These are phyloP conservation scores for Cryptus armator DNA, from an alignment of 2,888 invertebrate genomes.

Conservation along the genomic window DNA sequence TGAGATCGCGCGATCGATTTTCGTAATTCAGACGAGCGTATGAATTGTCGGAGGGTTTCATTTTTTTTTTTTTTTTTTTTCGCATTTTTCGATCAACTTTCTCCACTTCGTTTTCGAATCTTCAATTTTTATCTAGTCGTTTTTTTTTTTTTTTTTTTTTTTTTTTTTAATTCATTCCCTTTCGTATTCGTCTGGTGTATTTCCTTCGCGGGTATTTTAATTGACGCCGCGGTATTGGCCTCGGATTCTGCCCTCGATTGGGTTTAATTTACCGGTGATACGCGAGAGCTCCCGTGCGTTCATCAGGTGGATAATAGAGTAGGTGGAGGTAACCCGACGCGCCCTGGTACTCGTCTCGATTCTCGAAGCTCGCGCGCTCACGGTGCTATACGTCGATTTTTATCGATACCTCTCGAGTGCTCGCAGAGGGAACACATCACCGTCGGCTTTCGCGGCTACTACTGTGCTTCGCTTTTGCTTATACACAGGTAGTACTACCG, in stretches of 20 bases:
- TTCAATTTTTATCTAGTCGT: slow-evolving; percentile 4
- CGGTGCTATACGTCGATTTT: slow-evolving; percentile 66
- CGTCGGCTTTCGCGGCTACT: slow-evolving; percentile 41
- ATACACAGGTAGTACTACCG: slow-evolving; percentile 6
- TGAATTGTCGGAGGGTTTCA: slow-evolving; percentile 6
- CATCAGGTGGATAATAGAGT: slow-evolving; percentile 70
- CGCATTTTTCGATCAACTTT: slow-evolving; percentile 55
- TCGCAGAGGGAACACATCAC: slow-evolving; percentile 3
- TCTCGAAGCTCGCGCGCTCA: slow-evolving; percentile 48
- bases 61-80: slow-evolving; percentile 56
- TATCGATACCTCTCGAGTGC: slow-evolving; percentile 65
- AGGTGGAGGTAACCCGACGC: slow-evolving; percentile 61
- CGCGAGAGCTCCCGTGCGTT: slow-evolving; percentile 60
- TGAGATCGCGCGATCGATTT: slow-evolving; percentile 45
- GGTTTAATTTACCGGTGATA: slow-evolving; percentile 67
- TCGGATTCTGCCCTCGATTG: slow-evolving; percentile 36
- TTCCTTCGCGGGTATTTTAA: slow-evolving; percentile 57
- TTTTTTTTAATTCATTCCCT: slow-evolving; percentile 12
- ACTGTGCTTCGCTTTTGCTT: slow-evolving; percentile 1
- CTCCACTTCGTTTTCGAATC: slow-evolving; percentile 27
- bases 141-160: slow-evolving; percentile 24
- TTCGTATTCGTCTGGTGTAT: slow-evolving; percentile 5
- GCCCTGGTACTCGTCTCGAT: slow-evolving; percentile 51
- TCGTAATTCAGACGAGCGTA: slow-evolving; percentile 31
- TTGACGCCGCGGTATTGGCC: slow-evolving; percentile 36